Conservation (phyloP, 2,888 invertebrate species). For the Chesias legatella region DNA sequence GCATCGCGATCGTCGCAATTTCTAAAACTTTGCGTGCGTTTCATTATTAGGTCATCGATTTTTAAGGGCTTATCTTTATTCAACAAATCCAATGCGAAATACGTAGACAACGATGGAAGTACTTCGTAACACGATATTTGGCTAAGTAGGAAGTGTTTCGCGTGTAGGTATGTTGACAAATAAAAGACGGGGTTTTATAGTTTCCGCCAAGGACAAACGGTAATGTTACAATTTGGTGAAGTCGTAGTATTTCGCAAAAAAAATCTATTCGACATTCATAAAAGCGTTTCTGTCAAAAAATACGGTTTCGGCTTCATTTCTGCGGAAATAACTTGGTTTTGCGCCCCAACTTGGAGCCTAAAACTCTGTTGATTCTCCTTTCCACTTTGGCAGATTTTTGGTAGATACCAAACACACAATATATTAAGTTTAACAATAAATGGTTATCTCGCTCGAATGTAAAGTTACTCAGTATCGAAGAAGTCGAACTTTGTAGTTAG, state of each 20-base stretch:
- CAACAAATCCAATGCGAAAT: slow-evolving; percentile 29
- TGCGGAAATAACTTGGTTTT: no score
- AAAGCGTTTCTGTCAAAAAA: slow-evolving; percentile 3
- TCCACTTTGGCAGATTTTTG: no score
- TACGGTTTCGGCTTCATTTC: no score
- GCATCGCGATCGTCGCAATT: no score
- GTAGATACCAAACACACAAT: no score
- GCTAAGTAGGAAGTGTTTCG: slow-evolving; percentile 50
- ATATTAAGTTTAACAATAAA: no score
- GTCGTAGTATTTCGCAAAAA: slow-evolving; percentile 16
- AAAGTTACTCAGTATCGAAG: no score
- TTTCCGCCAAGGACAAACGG: slow-evolving; percentile 38
- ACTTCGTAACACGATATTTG: slow-evolving; percentile 57
- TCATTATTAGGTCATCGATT: slow-evolving; percentile 47
- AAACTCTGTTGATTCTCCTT: no score
- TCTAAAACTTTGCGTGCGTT: slow-evolving; percentile 37
- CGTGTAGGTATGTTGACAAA: slow-evolving; percentile 59
- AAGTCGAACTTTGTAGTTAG: no score
- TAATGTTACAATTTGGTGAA: slow-evolving; percentile 37
- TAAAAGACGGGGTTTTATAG: slow-evolving; percentile 47
- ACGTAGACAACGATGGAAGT: slow-evolving; percentile 40
- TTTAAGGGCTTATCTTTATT: slow-evolving; percentile 36
- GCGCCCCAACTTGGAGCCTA: no score
- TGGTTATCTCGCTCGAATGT: no score
- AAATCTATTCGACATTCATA: slow-evolving; percentile 15